Evolutionary conservation across 2,888 invertebrate species (phyloP), one percentile per base, ranked within the genome.

Genomic region (Listrodromus nycthemerus): DNA sequence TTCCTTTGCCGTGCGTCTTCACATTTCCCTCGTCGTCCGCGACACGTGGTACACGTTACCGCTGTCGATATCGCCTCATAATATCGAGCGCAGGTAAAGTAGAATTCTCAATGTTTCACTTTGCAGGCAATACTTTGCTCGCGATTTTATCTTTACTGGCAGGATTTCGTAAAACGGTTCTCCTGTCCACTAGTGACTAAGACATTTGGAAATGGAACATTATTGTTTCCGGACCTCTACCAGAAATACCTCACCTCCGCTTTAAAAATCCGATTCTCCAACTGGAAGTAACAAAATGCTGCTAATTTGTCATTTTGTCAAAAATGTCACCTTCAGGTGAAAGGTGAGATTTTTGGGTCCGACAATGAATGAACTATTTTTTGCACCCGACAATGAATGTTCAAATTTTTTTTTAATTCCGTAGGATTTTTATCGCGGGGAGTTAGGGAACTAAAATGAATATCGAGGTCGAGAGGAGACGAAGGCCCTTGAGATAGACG

Each of bases 381-480:
- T 45, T 13, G 13, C 16, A 13, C 13, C 10, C 3, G 41, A 4
- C 16, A 16, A 50, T 50, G 10, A 21, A 55, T 13, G 21, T 24
- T 10, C 21, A 24, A 1, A 4, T 13, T 24, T 55, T 4, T 55
- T 24, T 24, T 24, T 13, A 55, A 55, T 45, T 1, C 2, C 2
- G 37, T 63, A 19, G 58, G 8, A 66, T 76, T 67, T 67, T 33
- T 19, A 61, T 27, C n/a, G 50, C 4, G 66, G 33, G 30, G 48
- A 13, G 19, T 19, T 13, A 37, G 48, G 66, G 30, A 41, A 75
- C 6, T 65, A 37, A 41, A 50, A 71, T 55, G 52, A 67, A 77
- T 61, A 66, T 71, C 21, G 76, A 83, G 80, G 83, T 84, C 80
- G 83, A 77, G 80, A 27, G 69, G 70, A 70, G 58, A n/a, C 37